A percentile compares a stretch with the other conserved stretches of the same genome.
These are phyloP conservation scores for Muscicapa comitata DNA, from an alignment of 2,797 vertebrate species.

Conservation along the genomic window DNA sequence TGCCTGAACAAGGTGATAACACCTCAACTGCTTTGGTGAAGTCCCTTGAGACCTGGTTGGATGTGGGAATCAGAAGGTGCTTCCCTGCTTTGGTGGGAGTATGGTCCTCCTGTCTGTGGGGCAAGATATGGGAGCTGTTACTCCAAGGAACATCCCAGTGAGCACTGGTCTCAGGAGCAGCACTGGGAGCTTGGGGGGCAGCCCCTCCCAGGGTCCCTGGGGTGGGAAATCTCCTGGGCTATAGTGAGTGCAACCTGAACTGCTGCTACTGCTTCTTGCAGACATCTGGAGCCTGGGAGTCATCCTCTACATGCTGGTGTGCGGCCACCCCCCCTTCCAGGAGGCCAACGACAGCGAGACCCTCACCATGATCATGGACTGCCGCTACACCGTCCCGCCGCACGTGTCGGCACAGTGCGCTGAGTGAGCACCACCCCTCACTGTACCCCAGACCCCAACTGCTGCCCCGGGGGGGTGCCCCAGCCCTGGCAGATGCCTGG, in stretches of 20 bases:
- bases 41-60: not conserved
- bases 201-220: accelerated
- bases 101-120: accelerated
- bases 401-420: slow-evolving; percentile 82
- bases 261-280: slow-evolving; percentile 37
- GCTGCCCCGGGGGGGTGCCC: not conserved
- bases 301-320: slow-evolving; percentile 90
- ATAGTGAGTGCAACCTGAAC: not conserved
- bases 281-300: slow-evolving; percentile 90
- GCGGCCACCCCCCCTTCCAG: slow-evolving; percentile 87
- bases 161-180: not conserved
- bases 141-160: not conserved
- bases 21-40: not conserved
- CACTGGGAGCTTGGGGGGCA: not conserved
- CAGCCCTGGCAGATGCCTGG: not conserved
- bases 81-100: not conserved
- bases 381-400: slow-evolving; percentile 83
- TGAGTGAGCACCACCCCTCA: slow-evolving; percentile 74
- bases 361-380: slow-evolving; percentile 93
- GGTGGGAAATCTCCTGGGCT: not conserved
- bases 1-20: not conserved
- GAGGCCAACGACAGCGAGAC: slow-evolving; percentile 91
- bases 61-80: not conserved
- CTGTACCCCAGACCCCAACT: accelerated
- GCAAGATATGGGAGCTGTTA: not conserved